Conservation (phyloP, 2,797 vertebrate genomes). For the Lepilemur ruficaudatus region DNA sequence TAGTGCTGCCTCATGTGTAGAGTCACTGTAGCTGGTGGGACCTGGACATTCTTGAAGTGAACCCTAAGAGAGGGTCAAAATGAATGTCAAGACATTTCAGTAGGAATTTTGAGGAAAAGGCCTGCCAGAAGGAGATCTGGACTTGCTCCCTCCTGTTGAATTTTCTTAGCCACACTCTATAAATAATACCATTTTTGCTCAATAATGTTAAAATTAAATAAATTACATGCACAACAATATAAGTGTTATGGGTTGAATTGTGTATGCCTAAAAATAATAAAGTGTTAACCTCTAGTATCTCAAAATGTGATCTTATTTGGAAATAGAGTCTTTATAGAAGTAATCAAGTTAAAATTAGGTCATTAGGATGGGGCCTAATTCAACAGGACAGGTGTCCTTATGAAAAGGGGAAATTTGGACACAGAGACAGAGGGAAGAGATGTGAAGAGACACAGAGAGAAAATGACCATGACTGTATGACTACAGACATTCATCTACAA, state of each 20-base stretch:
- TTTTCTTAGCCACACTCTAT: neutral
- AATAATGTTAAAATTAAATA: no score
- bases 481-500: neutral
- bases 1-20: neutral
- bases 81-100: neutral
- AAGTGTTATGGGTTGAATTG: neutral
- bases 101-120: neutral
- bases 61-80: neutral
- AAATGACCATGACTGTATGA: neutral
- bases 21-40: neutral
- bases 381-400: neutral
- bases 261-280: neutral
- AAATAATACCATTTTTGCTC: neutral
- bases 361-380: neutral
- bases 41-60: neutral
- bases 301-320: neutral
- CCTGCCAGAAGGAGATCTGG: neutral
- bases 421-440: neutral
- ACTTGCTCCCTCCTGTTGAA: neutral
- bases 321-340: neutral
- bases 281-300: neutral
- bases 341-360: neutral
- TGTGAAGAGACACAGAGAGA: neutral
- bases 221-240: neutral
- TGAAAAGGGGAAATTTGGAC: neutral